Evolutionary conservation across 2,888 invertebrate species (phyloP), one percentile per base, ranked within the genome.

Genomic region (Pristionchus arcanus): DNA sequence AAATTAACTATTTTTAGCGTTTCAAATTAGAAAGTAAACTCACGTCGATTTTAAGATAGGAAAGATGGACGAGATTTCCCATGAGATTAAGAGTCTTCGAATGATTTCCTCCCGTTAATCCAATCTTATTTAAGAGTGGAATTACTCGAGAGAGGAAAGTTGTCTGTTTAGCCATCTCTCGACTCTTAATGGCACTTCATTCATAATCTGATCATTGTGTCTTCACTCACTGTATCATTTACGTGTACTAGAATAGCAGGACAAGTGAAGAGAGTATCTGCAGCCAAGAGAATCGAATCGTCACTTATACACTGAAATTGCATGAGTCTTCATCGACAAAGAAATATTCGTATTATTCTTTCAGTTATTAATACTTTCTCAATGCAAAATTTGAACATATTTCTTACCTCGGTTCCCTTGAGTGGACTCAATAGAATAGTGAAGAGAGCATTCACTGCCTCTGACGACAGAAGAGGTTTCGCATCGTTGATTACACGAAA

Each of bases 401-500:
- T 15, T 2, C 31, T 25, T 37, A 87, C 87, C n/a, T 89, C 89
- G 0, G 77, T 89, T 37, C 81, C 89, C 37, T 88, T 90, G 16
- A 92, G 53, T 2, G 91, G 91, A 63, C 89, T 90, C 74, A 91
- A 90, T 7, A 93, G 83, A 11, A 93, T 90, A 2, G 92, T 91
- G 85, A 93, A 92, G 19, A 92, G 91, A 15, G 92, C 93, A 90
- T 93, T 93, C 28, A 94, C 87, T 16, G 93, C 91, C 87, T 92
- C 92, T 15, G 89, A 34, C 25, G 90, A 90, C 53, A 92, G 85
- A 25, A 92, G 42, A 21, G 92, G 92, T 28, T 90, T 91, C 19
- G 90, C 90, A n/a, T 91, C 91, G 90, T 92, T 92, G 21, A 97
- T 94, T 15, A 89, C 81, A 13, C 89, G 89, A 55, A 59, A 89